Evolutionary conservation across 2,888 invertebrate genomes (phyloP).

Genomic region (Horisme vitalbata): DNA sequence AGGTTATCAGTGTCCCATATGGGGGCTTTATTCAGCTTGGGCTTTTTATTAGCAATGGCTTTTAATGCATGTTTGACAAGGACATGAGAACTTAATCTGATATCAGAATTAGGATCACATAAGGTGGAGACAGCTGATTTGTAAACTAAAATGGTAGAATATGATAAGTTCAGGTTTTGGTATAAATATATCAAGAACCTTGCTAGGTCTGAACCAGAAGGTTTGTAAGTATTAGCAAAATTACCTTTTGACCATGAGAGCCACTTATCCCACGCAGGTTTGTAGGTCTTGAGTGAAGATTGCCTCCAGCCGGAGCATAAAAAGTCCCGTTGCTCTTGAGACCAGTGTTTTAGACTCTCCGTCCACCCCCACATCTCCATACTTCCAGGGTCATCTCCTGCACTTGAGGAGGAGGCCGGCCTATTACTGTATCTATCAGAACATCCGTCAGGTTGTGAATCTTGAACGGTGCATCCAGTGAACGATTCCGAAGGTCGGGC

Average conservation of each 20-base stretch:
- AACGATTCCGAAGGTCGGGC: slow-evolving; percentile 10
- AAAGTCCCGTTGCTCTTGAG: slow-evolving; percentile 6
- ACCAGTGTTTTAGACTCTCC: slow-evolving; percentile 12
- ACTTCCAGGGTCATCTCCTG: slow-evolving; percentile 21
- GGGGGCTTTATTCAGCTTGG: too few relatives aligned
- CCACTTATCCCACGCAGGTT: slow-evolving; percentile 10
- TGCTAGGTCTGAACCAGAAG: slow-evolving; percentile 17
- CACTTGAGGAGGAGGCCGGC: slow-evolving; percentile 15
- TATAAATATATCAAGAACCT: slow-evolving; percentile 6
- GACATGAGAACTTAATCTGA: too few relatives aligned
- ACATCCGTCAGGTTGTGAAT: slow-evolving; percentile 7
- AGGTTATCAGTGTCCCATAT: too few relatives aligned
- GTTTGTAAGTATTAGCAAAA: not conserved
- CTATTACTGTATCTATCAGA: slow-evolving; percentile 21
- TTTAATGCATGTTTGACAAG: too few relatives aligned
- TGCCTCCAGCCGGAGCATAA: too few relatives aligned
- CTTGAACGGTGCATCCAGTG: slow-evolving; percentile 9
- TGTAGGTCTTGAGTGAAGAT: too few relatives aligned
- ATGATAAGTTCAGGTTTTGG: too few relatives aligned
- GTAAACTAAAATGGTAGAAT: too few relatives aligned
- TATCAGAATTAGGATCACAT: too few relatives aligned
- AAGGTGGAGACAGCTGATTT: too few relatives aligned
- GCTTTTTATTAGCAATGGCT: too few relatives aligned
- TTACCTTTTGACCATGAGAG: slow-evolving; percentile 1
- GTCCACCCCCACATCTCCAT: slow-evolving; percentile 29